Conservation (phyloP, 2,113 vertebrate genomes). For the Pachyramphus minor region DNA sequence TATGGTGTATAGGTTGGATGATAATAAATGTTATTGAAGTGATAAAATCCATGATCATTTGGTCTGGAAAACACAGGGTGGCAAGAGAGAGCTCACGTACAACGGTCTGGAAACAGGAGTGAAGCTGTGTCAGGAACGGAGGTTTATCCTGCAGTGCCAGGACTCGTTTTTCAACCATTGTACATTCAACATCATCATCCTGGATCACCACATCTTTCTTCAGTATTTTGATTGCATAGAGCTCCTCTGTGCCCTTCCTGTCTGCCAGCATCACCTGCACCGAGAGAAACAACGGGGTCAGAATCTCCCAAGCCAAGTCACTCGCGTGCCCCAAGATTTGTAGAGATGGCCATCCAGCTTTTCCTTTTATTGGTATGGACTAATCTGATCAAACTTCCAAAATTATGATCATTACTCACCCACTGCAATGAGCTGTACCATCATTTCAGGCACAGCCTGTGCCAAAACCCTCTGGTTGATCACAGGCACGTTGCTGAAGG, state of each 20-base stretch:
- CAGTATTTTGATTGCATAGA: slow-evolving; percentile 95
- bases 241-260: slow-evolving; percentile 90
- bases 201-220: slow-evolving; percentile 99
- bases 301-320: not conserved
- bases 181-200: slow-evolving; percentile 97
- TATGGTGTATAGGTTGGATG: not conserved
- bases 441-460: not conserved
- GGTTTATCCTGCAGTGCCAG: slow-evolving; percentile 91
- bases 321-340: not conserved
- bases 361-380: not conserved
- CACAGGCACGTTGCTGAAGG: not conserved
- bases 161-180: slow-evolving; percentile 98
- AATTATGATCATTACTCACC: not conserved
- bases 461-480: not conserved
- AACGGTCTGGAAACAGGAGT: slow-evolving; percentile 98
- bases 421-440: not conserved
- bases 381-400: not conserved
- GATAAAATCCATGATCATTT: not conserved
- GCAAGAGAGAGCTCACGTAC: slow-evolving; percentile 69
- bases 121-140: slow-evolving; percentile 92
- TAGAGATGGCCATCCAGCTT: not conserved
- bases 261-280: slow-evolving; percentile 94
- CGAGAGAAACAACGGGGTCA: not conserved
- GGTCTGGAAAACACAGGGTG: not conserved
- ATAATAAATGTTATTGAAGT: not conserved